Base-by-base conservation (phyloP, 2,797 vertebrate genomes). In the Gymnopithys bicolor region DNA sequence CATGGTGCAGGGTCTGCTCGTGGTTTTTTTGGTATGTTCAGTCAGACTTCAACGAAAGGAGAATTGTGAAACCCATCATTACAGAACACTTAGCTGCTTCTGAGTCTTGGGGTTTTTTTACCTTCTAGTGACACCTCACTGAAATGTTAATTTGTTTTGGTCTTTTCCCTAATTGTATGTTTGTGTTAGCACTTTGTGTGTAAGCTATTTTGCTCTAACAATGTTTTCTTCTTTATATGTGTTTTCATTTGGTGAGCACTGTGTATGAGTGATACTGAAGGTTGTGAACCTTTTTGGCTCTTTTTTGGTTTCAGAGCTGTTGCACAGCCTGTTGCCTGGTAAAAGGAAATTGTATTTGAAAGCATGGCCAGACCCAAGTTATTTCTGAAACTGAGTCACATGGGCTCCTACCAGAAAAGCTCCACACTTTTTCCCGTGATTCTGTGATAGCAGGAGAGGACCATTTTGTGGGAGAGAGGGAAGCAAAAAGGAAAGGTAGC, bases 341-440 rank as follows among this genome's bases (percentile, higher is more conserved):
- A 11, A 68, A 81, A 82, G 22, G 16, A 24, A 89, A 43, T 33
- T 58, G 17, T 59, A 13, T 90, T 58, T 78, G 69, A 82, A 73
- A 79, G 11, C 24, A 16, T 14, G 41, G 27, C 48, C 43, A 51
- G 19, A 43, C 70, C 5, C 13, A 62, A 30, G 4, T 67, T 82
- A 28, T 6, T 78, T 95, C 41, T 82, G 63, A 82, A 74, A 30
- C 43, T 0, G 1, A 13, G 27, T 15, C 10, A 7, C 14, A 18
- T 0, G 0, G 35, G 9, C n/a, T 84, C 81, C 49, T 67, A 16
- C 45, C 19, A 45, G 28, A 71, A 82, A 58, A 0, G 0, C 28
- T 64, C 30, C 46, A 23, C 3, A 0, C 33, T 69, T 74, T 70
- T 52, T 46, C 13, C 69, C 2, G 0, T 43, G 45, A 19, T 84